phyloP scores from a whole-genome alignment of 2,888 invertebrate genomes.

The Cabera pusaria region DNA sequence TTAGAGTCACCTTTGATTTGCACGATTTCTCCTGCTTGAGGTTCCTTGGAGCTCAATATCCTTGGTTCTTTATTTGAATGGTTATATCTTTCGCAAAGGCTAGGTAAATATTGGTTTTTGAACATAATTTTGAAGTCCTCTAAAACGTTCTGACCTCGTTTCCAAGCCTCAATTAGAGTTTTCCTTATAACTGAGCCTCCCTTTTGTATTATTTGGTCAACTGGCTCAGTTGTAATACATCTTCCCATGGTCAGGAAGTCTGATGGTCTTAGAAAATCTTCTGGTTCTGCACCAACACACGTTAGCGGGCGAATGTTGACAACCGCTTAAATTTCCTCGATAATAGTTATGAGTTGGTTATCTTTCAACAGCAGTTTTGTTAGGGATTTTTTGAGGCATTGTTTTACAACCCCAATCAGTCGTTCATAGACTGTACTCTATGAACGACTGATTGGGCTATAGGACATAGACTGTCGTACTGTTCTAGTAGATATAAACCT shows the following conservation, averaged over 20 bases:
- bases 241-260: not conserved
- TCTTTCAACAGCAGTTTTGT: not conserved
- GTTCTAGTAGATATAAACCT: not conserved
- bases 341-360: not conserved
- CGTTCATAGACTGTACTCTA: constrained; percentile 14
- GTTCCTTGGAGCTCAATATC: too few relatives aligned
- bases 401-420: not conserved
- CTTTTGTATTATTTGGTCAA: too few relatives aligned
- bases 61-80: too few relatives aligned
- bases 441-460: constrained; percentile 29
- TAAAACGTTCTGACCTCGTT: not conserved
- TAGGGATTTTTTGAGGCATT: not conserved
- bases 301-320: constrained; percentile 1
- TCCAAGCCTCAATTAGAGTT: constrained; percentile 2
- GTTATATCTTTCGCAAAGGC: too few relatives aligned
- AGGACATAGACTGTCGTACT: constrained; percentile 25
- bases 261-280: not conserved
- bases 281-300: not conserved
- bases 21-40: too few relatives aligned
- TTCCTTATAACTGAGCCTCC: not conserved
- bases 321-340: constrained; percentile 2
- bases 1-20: too few relatives aligned
- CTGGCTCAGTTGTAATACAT: not conserved
- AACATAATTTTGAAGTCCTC: constrained; percentile 10
- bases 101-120: too few relatives aligned